These are phyloP conservation scores for Bellardia bayeri DNA, from an alignment of 2,888 invertebrate genomes.

Conservation along the genomic window DNA sequence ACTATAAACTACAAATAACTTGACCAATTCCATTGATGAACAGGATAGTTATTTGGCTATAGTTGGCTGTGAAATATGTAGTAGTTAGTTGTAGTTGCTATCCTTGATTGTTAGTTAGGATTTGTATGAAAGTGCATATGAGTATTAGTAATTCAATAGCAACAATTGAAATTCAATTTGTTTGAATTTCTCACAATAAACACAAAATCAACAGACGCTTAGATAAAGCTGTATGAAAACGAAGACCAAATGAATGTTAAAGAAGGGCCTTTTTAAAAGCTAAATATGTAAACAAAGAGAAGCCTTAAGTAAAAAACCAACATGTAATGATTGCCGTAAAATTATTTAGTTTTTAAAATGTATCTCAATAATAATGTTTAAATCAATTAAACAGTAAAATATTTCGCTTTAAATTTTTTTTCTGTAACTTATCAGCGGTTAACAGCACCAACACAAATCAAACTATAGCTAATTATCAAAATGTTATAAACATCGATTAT, in stretches of 20 bases:
- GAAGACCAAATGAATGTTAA: not conserved
- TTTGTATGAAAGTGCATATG: not conserved
- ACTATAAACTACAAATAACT: slow-evolving; percentile 46
- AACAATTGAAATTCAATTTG: slow-evolving; percentile 72
- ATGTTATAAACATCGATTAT: not conserved
- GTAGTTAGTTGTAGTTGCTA: slow-evolving; percentile 8
- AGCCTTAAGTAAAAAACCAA: not conserved
- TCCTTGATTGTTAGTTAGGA: slow-evolving; percentile 45
- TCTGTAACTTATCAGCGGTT: not conserved
- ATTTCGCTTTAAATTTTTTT: too few species aligned
- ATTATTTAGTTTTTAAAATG: too few species aligned
- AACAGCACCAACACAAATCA: not conserved
- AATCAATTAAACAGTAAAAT: too few species aligned
- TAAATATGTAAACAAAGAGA: not conserved
- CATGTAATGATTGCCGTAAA: too few species aligned
- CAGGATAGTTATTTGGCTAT: slow-evolving; percentile 30
- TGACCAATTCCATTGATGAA: slow-evolving; percentile 69
- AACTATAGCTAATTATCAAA: not conserved
- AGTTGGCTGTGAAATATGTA: not conserved
- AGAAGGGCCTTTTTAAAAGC: slow-evolving; percentile 4
- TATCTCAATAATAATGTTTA: too few species aligned
- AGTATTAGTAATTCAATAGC: slow-evolving; percentile 67
- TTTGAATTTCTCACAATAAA: slow-evolving; percentile 59
- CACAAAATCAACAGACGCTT: slow-evolving; percentile 44
- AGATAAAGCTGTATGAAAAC: not conserved